Base-by-base conservation (phyloP, 1,140 invertebrate species). In the Caenorhabditis tropicalis region DNA sequence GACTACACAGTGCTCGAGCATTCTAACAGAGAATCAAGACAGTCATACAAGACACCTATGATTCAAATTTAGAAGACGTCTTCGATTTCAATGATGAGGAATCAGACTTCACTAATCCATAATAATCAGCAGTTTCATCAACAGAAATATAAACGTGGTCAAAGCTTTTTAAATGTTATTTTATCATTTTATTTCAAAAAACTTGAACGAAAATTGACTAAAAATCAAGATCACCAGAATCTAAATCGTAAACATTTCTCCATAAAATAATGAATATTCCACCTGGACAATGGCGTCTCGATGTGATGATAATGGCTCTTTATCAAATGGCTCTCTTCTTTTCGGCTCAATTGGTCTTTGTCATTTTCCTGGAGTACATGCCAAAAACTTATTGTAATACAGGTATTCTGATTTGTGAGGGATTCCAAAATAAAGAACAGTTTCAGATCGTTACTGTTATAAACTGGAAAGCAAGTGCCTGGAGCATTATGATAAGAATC, bases 321-420 rank as follows among this genome's bases (percentile, higher is more conserved):
- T 74, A 74, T 31, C 65, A 74, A 24, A 74, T 43, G 65, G 65
- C 65, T 43, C 36, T 74, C 7, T 74, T 74, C 36, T 74, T 74
- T 24, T 74, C 65, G 19, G 65, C 65, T 46, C 65, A 74, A 43
- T 24, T 74, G 36, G 36, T 74, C 24, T 74, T 74, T 46, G 65
- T 74, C n/a, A 74, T 74, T 27, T 74, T 74, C 15, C 36, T 74
- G 9, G 65, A 74, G 65, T 74, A 74, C 36, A 74, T 74, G 65
- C 65, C 65, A 27, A 74, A 74, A 43, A 74, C 65, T 43, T 21
- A 39, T n/a, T 74, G 65, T 46, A 74, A 39, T 24, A 43, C 33
- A 74, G 36, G 65, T 74, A 21, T 29, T 15, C 39, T 21, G 0
- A 10, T 27, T 39, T 27, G 0, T 9, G 51, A 27, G 6, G 21